Evolutionary conservation across 2,888 invertebrate genomes (phyloP), one percentile per base, ranked within the genome.

Genomic region (Abrostola tripartita): DNA sequence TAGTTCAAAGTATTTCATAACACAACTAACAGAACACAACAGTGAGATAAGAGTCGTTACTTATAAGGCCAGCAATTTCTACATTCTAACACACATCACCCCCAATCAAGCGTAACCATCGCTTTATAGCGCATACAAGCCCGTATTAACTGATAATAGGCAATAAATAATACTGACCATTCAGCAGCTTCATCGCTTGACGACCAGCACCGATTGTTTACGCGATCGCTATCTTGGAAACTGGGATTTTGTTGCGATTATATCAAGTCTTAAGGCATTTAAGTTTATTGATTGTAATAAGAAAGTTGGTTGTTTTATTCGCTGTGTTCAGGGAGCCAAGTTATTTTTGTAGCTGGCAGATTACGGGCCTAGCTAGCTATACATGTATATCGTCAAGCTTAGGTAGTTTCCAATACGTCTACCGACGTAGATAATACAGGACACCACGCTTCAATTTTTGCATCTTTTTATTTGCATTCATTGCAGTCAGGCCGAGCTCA

Each of bases 111-210:
- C 49, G 75, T 11, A 55, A 42, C 61, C 71, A 74, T 70, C 71
- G 75, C 71, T 74, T 55, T 55, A 65, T 61, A 65, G 75, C 71
- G 65, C 51, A 65, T 65, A 54, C 65, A 72, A 70, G 71, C 71
- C 71, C 71, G 36, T 74, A 69, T 68, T 71, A 73, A 70, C 79
- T 67, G 78, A 77, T 77, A 78, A 71, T 81, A 71, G 78, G 59
- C 72, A 72, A 81, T 78, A 78, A 79, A 79, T 79, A 76, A 81
- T 72, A 65, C 61, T 36, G 41, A 11, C 71, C 57, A 56, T 61
- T 64, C 74, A 65, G 67, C 76, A 62, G 76, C 61, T 70, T 69
- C 68, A 64, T 56, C 66, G 71, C 68, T 74, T 75, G 74, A 63
- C 58, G 70, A 73, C 70, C 65, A 40, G 65, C 64, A 62, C 54